Percentiles rank a stretch among this genome's conserved stretches.
These are phyloP conservation scores for Hypolimnas misippus DNA, from an alignment of 2,888 invertebrate species.

Conservation along the genomic window DNA sequence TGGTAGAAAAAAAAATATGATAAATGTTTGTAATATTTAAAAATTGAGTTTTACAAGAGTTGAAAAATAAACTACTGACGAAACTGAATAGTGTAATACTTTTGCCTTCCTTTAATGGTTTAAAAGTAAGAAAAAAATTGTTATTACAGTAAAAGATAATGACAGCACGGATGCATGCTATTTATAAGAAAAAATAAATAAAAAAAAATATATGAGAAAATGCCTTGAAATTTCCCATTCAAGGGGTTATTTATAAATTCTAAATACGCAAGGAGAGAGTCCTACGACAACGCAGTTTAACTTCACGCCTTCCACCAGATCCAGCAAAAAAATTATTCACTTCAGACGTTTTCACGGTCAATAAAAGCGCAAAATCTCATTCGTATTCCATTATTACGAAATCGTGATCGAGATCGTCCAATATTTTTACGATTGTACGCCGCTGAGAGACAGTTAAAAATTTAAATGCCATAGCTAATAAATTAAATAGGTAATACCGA, in stretches of 20 bases:
- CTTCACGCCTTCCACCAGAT: constrained; percentile 5
- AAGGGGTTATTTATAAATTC: not conserved
- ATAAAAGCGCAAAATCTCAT: constrained; percentile 57
- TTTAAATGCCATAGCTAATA: constrained; percentile 37
- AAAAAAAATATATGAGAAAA: not conserved
- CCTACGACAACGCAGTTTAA: constrained; percentile 13
- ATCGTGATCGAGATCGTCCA: constrained; percentile 50
- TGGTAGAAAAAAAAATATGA: not conserved
- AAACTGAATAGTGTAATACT: no score
- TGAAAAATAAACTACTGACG: no score
- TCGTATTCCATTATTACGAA: constrained; percentile 53
- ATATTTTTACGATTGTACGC: constrained; percentile 41
- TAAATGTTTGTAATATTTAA: no score
- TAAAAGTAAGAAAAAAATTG: no score
- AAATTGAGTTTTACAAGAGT: no score
- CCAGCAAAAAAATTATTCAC: constrained; percentile 27
- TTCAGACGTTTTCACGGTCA: constrained; percentile 53
- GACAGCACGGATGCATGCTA: no score
- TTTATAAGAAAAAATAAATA: not conserved
- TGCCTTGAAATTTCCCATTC: no score
- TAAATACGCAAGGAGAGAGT: no score
- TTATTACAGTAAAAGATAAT: no score
- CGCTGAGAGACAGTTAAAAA: constrained; percentile 30
- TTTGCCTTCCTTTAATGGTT: no score
- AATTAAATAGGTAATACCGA: constrained; percentile 30